Evolutionary conservation across 2,797 vertebrate species (phyloP), one percentile per base, ranked within the genome.

Genomic region (Dryobates pubescens): DNA sequence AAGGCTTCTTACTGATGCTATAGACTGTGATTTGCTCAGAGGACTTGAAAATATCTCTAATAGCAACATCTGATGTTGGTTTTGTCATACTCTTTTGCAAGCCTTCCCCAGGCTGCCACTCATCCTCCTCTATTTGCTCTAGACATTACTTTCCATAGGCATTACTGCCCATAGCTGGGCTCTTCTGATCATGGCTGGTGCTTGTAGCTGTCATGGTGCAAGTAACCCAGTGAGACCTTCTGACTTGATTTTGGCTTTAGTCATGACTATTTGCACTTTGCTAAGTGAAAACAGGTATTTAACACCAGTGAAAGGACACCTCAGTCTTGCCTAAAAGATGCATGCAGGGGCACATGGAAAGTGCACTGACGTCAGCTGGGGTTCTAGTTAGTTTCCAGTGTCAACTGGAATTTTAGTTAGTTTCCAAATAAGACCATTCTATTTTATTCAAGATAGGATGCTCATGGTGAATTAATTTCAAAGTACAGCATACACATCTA

Each of bases 401-500:
- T 49, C 47, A 49, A 23, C 3, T 49, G 47, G 47, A 49, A 88
- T 94, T 36, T 45, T 29, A 27, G 56, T 51, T 32, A 36, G 5
- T 38, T 81, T 65, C 12, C 14, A 17, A 1, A 0, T 54, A 43
- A 82, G 30, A 24, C 13, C 27, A 36, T 13, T 71, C 14, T 32
- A 23, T 67, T 93, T 75, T 61, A 71, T 19, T 63, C 22, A 80
- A 56, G n/a, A 65, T 14, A 59, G 17, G n/a, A 61, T 56, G 32
- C 23, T 77, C 2, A 23, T 24, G 59, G 45, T 0, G 0, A 58
- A 56, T 58, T 43, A 43, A 7, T 68, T 83, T 14, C 53, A n/a
- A 81, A 83, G 36, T 13, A 20, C 17, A 49, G 74, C 1, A 0
- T n/a, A 2, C 27, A 0, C 29, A 22, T n/a, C 20, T 36, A 13